Evolutionary conservation across 2,888 invertebrate species (phyloP).

Genomic region (Leptarthrus brevirostris): DNA sequence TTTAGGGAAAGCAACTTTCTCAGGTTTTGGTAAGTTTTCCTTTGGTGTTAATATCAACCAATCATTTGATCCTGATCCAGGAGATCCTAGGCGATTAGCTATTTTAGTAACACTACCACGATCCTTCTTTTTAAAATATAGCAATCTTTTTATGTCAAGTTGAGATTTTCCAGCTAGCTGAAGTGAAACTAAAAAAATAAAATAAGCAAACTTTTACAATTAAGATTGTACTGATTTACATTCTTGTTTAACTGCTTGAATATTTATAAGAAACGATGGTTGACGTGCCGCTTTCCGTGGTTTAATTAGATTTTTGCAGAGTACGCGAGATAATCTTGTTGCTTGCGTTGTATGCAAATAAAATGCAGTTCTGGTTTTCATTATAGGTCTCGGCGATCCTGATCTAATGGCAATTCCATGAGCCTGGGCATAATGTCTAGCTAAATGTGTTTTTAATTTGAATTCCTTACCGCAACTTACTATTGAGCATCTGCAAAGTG

Average conservation of each 20-base stretch:
- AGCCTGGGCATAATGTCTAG: conserved; percentile 92
- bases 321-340: conserved; percentile 87
- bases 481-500: conserved; percentile 85
- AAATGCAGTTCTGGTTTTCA: conserved; percentile 97
- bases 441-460: conserved; percentile 93
- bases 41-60: conserved; percentile 67
- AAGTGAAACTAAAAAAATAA: conserved; percentile 68
- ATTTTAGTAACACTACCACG: conserved; percentile 78
- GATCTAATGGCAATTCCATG: conserved; percentile 80
- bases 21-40: conserved; percentile 81
- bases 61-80: conserved; percentile 70
- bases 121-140: conserved; percentile 71
- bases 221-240: too few relatives aligned
- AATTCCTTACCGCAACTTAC: conserved; percentile 95
- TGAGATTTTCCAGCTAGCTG: conserved; percentile 71
- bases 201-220: not conserved
- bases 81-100: conserved; percentile 77
- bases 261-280: conserved; percentile 83
- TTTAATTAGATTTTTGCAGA: conserved; percentile 84
- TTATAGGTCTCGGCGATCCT: conserved; percentile 88
- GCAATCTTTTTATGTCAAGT: conserved; percentile 70
- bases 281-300: conserved; percentile 90
- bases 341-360: conserved; percentile 92
- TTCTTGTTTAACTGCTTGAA: conserved; percentile 87
- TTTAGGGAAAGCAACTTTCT: conserved; percentile 86